A percentile compares a stretch with the other conserved stretches of the same genome.
Conservation (phyloP, 2,888 invertebrate genomes). For the Xanthostigma xanthostigma region DNA sequence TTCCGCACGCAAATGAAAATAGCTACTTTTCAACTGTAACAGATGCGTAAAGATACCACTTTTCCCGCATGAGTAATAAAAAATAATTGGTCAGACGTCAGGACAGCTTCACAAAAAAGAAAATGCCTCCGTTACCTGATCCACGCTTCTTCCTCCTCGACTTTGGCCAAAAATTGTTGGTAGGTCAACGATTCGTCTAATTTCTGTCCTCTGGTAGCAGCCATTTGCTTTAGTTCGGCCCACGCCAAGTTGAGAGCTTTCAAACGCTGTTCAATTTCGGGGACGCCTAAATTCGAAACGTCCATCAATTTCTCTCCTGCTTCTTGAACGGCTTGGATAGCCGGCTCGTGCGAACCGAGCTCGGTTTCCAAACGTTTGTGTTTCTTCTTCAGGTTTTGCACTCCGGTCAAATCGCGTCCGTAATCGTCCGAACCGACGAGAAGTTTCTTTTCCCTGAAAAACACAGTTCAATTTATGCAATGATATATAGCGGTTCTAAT, state of each 20-base stretch:
- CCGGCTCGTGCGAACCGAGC: conserved; percentile 92
- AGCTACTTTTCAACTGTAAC: too few relatives aligned
- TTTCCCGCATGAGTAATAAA: too few relatives aligned
- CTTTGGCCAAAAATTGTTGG: conserved; percentile 94
- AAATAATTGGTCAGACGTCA: too few relatives aligned
- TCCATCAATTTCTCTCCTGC: conserved; percentile 88
- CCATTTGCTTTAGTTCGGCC: conserved; percentile 82
- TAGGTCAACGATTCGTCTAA: conserved; percentile 92
- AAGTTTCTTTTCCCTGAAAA: conserved; percentile 79
- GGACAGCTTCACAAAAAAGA: too few relatives aligned
- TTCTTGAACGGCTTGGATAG: conserved; percentile 84
- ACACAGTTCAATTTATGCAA: conserved; percentile 2
- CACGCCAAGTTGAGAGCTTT: conserved; percentile 81
- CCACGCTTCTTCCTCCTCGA: conserved; percentile 99
- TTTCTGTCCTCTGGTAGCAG: conserved; percentile 80
- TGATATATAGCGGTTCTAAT: background rate
- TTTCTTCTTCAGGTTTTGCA: conserved; percentile 96
- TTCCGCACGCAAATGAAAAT: too few relatives aligned
- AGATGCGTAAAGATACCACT: too few relatives aligned
- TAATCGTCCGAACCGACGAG: conserved; percentile 96
- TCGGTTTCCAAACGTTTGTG: conserved; percentile 98
- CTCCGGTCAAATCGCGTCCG: conserved; percentile 93
- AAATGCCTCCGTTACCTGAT: conserved; percentile 41
- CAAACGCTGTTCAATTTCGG: conserved; percentile 77
- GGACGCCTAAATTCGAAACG: conserved; percentile 80